Percentiles rank a stretch among this genome's conserved stretches.
Conservation (phyloP, 2,797 vertebrate species). For the Bradypus variegatus region DNA sequence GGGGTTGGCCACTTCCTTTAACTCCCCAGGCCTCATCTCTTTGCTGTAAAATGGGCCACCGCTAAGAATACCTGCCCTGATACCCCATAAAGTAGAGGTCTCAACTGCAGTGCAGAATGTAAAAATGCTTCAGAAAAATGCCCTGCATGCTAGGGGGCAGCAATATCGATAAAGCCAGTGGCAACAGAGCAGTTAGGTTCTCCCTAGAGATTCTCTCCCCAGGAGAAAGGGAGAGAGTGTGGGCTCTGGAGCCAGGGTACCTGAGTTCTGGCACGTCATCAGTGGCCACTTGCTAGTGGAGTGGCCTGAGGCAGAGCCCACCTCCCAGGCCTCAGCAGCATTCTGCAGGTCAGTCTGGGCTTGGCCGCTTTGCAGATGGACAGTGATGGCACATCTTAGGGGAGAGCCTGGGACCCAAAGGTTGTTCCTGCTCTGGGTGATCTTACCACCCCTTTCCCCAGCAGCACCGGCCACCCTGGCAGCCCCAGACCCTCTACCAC, state of each 20-base stretch:
- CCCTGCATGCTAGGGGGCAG: not conserved
- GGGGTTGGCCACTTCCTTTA: not conserved
- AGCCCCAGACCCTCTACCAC: not conserved
- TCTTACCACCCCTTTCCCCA: not conserved
- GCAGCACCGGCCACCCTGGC: not conserved
- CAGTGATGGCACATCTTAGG: no score
- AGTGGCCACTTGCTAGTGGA: not conserved
- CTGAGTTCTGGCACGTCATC: not conserved
- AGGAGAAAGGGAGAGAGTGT: not conserved
- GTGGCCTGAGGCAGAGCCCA: not conserved
- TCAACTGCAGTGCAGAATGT: not conserved
- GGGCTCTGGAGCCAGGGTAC: not conserved
- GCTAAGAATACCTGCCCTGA: not conserved
- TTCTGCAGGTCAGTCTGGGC: no score
- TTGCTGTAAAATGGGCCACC: not conserved
- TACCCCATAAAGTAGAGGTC: not conserved
- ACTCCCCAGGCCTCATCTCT: not conserved
- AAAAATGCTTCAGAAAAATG: not conserved
- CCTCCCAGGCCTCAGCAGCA: not conserved
- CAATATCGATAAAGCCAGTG: not conserved
- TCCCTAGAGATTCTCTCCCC: not conserved
- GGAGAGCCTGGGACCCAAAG: not conserved
- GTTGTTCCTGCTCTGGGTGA: not conserved
- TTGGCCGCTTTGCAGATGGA: not conserved
- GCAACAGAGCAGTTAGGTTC: not conserved